Conservation (phyloP, 2,888 invertebrate species). For the Protonemura montana region DNA sequence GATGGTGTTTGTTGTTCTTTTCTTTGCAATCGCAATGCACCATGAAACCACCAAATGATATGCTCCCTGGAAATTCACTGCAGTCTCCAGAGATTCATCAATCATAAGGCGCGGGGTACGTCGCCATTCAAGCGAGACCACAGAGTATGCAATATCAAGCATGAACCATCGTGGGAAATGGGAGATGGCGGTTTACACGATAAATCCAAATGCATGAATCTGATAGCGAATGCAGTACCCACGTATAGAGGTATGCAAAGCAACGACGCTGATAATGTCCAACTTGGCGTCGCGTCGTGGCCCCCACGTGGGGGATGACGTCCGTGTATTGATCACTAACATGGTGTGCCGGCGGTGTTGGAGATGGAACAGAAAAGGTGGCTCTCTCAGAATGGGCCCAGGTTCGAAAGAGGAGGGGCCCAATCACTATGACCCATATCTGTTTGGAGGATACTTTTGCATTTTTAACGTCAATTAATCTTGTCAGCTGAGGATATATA, state of each 20-base stretch:
- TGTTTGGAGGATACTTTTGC: background rate
- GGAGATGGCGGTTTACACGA: background rate
- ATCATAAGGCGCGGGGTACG: background rate
- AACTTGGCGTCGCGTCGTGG: background rate
- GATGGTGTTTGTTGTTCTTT: background rate
- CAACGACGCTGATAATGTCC: background rate
- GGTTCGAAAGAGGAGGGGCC: background rate
- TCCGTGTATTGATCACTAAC: constrained; percentile 9
- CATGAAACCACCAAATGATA: background rate
- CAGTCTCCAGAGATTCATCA: background rate
- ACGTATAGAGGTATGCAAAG: no score
- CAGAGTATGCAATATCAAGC: background rate
- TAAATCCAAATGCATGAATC: no score
- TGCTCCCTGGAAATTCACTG: background rate
- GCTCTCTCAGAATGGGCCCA: background rate
- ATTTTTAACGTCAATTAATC: no score
- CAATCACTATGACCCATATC: constrained; percentile 1
- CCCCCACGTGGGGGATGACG: constrained; percentile 16
- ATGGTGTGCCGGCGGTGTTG: background rate
- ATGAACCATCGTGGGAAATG: background rate
- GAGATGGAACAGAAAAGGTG: background rate
- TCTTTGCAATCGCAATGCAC: background rate
- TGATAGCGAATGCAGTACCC: no score
- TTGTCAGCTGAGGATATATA: no score
- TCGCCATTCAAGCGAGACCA: background rate